phyloP scores from a whole-genome alignment of 1,140 invertebrate species.

The Eriosoma lanigerum region DNA sequence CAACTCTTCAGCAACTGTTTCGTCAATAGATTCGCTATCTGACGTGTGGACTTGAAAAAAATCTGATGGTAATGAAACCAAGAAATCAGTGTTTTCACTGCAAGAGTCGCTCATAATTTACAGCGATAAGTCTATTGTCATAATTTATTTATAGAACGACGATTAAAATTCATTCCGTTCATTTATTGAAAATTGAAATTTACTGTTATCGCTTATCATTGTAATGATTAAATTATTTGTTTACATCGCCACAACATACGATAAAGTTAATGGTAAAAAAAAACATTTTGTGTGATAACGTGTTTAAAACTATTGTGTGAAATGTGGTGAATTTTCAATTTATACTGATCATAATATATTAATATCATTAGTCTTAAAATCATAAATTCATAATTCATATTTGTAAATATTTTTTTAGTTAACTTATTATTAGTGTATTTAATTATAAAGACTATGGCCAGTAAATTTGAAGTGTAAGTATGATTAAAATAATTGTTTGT shows the following conservation, averaged over 20 bases:
- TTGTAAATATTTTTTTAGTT: constrained; percentile 46
- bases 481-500: neutral
- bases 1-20: neutral
- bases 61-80: constrained; percentile 31
- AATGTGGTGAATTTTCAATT: neutral
- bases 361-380: neutral
- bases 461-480: constrained; percentile 45
- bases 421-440: constrained; percentile 20
- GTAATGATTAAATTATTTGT: neutral
- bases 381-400: neutral
- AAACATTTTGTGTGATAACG: constrained; percentile 29
- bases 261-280: constrained; percentile 33
- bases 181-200: too few relatives aligned
- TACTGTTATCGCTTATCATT: constrained; percentile 24
- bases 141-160: constrained; percentile 24
- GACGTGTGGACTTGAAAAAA: constrained; percentile 47
- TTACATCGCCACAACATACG: constrained; percentile 9
- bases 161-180: too few relatives aligned
- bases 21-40: constrained; percentile 33
- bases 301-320: constrained; percentile 24
- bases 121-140: constrained; percentile 21
- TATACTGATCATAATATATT: neutral
- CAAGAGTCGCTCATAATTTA: constrained; percentile 39
- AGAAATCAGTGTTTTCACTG: constrained; percentile 45
- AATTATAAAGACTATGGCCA: constrained; percentile 39